phyloP scores from a whole-genome alignment of 2,113 vertebrate genomes.

The Grammomys surdaster region DNA sequence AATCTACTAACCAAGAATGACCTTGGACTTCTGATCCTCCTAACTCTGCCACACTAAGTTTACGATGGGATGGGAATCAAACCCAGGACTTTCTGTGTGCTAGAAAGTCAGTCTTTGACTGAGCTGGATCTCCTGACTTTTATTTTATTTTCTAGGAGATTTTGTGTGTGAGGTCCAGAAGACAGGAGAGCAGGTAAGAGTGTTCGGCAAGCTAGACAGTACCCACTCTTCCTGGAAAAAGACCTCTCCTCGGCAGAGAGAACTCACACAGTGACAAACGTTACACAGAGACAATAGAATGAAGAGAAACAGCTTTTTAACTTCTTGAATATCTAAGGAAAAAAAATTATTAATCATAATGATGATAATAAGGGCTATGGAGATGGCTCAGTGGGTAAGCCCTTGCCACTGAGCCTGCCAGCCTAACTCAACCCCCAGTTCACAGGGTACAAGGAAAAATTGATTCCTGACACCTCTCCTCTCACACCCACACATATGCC shows the following conservation, averaged over 20 bases:
- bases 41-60: not conserved
- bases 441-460: not conserved
- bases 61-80: too few relatives aligned
- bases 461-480: too few relatives aligned
- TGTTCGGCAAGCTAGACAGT: fast-evolving
- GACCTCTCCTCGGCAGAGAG: not conserved
- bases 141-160: slow-evolving; percentile 17
- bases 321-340: not conserved
- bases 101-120: not conserved
- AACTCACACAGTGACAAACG: not conserved
- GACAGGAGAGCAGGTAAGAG: not conserved
- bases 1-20: not conserved
- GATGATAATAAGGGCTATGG: not conserved
- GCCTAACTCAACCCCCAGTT: not conserved
- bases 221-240: not conserved
- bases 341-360: not conserved
- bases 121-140: not conserved
- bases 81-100: not conserved
- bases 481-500: not conserved
- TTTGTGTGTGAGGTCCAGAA: not conserved
- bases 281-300: not conserved
- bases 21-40: not conserved
- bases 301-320: not conserved
- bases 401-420: not conserved
- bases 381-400: not conserved